Conservation (phyloP, 1,140 invertebrate species). For the Ceratoteleas bidentatus region DNA sequence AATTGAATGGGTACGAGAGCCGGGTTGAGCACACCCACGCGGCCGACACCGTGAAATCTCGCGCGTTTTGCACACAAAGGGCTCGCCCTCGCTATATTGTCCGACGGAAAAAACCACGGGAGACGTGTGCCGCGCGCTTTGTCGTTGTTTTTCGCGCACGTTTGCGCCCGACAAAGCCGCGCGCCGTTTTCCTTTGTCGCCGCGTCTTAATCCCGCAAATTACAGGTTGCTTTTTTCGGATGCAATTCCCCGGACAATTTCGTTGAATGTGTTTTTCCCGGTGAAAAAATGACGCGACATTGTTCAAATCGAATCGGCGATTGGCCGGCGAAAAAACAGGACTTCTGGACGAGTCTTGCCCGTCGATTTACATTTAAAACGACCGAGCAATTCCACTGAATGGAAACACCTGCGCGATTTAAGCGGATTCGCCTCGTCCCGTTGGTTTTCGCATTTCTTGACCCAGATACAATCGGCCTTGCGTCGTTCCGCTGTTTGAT, state of each 20-base stretch:
- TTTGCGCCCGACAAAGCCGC: conserved; percentile 10
- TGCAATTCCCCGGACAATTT: not conserved
- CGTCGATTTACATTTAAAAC: conserved; percentile 29
- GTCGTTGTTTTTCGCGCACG: conserved; percentile 37
- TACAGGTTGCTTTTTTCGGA: not conserved
- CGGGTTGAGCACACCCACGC: conserved; percentile 48
- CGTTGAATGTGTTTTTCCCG: no score
- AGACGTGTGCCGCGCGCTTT: conserved; percentile 43
- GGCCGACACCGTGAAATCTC: conserved; percentile 50
- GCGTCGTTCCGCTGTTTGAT: conserved; percentile 50
- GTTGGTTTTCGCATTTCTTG: conserved; percentile 59
- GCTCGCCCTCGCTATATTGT: conserved; percentile 56
- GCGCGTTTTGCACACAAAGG: conserved; percentile 59
- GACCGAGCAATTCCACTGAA: conserved; percentile 31
- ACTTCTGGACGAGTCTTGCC: no score
- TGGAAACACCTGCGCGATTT: conserved; percentile 44
- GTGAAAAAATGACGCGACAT: no score
- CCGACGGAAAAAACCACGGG: conserved; percentile 30
- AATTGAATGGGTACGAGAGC: conserved; percentile 53
- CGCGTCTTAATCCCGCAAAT: conserved; percentile 14
- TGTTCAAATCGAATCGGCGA: not conserved
- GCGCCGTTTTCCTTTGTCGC: conserved; percentile 15
- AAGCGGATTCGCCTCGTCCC: conserved; percentile 39
- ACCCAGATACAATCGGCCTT: conserved; percentile 54
- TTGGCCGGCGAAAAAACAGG: conserved; percentile 4